Evolutionary conservation across 2,113 vertebrate species (phyloP).

Genomic region (Philantomba maxwellii): DNA sequence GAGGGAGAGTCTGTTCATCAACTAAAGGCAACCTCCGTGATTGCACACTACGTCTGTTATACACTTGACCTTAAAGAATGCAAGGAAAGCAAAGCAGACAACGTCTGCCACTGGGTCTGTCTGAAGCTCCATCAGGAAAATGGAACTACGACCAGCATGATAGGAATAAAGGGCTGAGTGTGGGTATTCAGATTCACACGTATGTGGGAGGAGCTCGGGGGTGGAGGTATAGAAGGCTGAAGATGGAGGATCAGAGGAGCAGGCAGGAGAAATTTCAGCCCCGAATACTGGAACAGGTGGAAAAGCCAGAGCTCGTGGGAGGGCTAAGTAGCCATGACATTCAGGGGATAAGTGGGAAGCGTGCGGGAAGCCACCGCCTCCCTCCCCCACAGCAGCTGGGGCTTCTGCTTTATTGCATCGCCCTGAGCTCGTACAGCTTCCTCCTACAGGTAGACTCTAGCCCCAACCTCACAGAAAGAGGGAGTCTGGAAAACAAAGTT

Average conservation of each 20-base stretch:
- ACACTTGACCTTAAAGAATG: not conserved
- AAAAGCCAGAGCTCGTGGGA: not conserved
- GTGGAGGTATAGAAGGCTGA: not conserved
- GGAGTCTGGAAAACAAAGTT: not conserved
- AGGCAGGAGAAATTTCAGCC: not conserved
- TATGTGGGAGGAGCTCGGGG: not conserved
- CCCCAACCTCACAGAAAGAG: not conserved
- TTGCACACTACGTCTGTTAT: not conserved
- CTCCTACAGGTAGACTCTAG: not conserved
- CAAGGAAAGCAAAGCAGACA: not conserved
- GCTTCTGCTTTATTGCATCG: not conserved
- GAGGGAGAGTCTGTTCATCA: not conserved
- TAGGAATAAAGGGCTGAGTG: not conserved
- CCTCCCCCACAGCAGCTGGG: not conserved
- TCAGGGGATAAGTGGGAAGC: too few relatives aligned
- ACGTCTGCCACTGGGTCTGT: not conserved
- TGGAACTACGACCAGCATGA: rapidly evolving
- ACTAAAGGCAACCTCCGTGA: not conserved
- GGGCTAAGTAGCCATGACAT: not conserved
- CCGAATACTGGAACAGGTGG: not conserved
- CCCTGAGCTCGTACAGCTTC: not conserved
- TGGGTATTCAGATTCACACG: not conserved
- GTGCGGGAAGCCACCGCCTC: rapidly evolving
- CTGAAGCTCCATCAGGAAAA: not conserved
- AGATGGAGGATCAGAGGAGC: not conserved